A percentile compares a stretch with the other conserved stretches of the same genome.
phyloP scores from a whole-genome alignment of 2,113 vertebrate species.

The Oreochromis spilurus region DNA sequence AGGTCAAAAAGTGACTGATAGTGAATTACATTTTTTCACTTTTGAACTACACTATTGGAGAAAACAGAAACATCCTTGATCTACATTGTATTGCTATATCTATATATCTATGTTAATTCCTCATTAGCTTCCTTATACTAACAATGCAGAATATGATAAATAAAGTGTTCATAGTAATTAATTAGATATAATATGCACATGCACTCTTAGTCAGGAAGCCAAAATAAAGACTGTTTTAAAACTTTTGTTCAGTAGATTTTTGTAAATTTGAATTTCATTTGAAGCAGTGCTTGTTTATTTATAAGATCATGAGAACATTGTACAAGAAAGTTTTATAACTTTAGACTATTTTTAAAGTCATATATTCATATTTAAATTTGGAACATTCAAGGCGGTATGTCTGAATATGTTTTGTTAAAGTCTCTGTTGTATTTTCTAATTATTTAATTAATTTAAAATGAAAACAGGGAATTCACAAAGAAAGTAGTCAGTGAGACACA shows the following conservation, averaged over 20 bases:
- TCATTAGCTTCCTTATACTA: not conserved
- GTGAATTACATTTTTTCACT: not conserved
- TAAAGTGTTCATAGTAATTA: not conserved
- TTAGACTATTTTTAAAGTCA: constrained; percentile 32
- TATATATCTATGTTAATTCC: not conserved
- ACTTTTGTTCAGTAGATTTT: not conserved
- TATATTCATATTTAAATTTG: constrained; percentile 33
- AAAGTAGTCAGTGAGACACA: not conserved
- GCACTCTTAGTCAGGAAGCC: not conserved
- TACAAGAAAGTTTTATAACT: constrained; percentile 26
- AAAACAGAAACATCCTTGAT: not conserved
- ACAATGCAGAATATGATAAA: not conserved
- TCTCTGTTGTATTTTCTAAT: not conserved
- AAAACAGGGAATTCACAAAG: not conserved
- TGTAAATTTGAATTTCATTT: not conserved
- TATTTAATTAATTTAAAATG: not conserved
- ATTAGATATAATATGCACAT: constrained; percentile 18
- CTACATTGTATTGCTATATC: not conserved
- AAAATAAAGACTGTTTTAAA: constrained; percentile 3
- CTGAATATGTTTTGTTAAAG: constrained; percentile 17
- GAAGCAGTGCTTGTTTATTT: constrained; percentile 30
- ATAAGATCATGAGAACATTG: not conserved
- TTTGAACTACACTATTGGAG: not conserved
- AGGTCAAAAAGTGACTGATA: not conserved
- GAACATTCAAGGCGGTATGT: constrained; percentile 19